Conservation (phyloP, 2,888 invertebrate genomes). For the Chloroclysta siterata region DNA sequence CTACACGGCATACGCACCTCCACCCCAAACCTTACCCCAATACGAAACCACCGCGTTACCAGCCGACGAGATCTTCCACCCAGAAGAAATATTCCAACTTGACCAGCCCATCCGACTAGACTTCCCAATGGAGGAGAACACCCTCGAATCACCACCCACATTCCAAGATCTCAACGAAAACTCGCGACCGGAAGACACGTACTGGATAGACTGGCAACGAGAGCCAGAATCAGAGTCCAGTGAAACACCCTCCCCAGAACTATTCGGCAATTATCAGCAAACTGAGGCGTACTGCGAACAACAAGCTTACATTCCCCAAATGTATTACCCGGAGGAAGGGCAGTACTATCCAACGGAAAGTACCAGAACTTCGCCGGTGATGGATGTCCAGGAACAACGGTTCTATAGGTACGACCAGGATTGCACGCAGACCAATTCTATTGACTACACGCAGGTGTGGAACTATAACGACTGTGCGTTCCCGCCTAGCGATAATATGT, state of each 20-base stretch:
- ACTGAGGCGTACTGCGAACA: constrained; percentile 74
- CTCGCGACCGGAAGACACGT: constrained; percentile 85
- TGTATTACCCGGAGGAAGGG: constrained; percentile 75
- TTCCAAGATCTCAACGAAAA: constrained; percentile 90
- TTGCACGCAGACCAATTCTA: constrained; percentile 59
- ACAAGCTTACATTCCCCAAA: constrained; percentile 65
- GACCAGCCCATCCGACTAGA: constrained; percentile 89
- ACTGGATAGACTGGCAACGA: constrained; percentile 85
- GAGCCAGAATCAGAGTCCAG: constrained; percentile 79
- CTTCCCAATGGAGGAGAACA: constrained; percentile 80
- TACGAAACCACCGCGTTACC: constrained; percentile 87
- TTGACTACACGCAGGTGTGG: constrained; percentile 71
- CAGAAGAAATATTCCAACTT: constrained; percentile 91
- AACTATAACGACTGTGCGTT: constrained; percentile 73
- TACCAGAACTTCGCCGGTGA: constrained; percentile 66
- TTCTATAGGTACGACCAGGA: constrained; percentile 73
- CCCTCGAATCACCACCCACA: constrained; percentile 87
- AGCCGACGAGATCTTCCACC: constrained; percentile 89
- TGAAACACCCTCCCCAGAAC: constrained; percentile 85
- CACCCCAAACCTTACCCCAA: constrained; percentile 67
- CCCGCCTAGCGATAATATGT: constrained; percentile 54
- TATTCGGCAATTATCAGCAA: constrained; percentile 75
- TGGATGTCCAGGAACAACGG: constrained; percentile 70
- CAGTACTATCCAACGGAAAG: constrained; percentile 72
- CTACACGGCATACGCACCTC: constrained; percentile 65